A percentile compares a stretch with the other conserved stretches of the same genome.
phyloP scores from a whole-genome alignment of 2,113 vertebrate species.

The Pontoporia blainvillei region DNA sequence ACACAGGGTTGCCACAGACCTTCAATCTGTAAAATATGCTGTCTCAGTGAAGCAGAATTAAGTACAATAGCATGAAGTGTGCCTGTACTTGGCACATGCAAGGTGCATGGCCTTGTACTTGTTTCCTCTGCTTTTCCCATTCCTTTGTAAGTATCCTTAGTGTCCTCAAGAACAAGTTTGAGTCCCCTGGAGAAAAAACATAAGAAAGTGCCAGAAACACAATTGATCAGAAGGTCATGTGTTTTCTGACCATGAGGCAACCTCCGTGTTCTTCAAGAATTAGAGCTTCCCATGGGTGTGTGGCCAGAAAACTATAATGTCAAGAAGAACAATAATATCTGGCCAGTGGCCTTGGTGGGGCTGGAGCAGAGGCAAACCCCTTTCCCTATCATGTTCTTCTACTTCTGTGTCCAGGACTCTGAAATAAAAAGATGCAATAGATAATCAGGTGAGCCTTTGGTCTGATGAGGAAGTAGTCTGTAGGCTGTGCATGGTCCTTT shows the following conservation, averaged over 20 bases:
- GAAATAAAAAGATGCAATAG: neutral
- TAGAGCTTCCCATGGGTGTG: neutral
- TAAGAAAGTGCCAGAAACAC: neutral
- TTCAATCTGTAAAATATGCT: neutral
- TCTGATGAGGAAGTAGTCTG: neutral
- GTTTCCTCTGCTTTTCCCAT: neutral
- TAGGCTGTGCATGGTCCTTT: neutral
- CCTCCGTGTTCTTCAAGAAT: neutral
- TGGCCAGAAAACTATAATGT: neutral
- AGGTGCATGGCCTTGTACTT: neutral
- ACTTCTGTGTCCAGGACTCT: neutral
- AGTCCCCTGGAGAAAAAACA: neutral
- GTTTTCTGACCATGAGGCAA: neutral
- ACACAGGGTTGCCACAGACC: neutral
- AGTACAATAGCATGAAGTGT: rapidly evolving
- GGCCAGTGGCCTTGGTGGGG: neutral
- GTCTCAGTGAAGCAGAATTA: neutral
- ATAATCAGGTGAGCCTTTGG: neutral
- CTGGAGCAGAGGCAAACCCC: neutral
- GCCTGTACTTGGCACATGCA: neutral
- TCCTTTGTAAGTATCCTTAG: neutral
- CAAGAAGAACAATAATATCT: neutral
- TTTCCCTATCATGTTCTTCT: neutral
- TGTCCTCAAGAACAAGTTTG: neutral
- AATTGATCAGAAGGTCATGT: neutral